phyloP scores from a whole-genome alignment of 2,113 vertebrate species.

The Arothron firmamentum region DNA sequence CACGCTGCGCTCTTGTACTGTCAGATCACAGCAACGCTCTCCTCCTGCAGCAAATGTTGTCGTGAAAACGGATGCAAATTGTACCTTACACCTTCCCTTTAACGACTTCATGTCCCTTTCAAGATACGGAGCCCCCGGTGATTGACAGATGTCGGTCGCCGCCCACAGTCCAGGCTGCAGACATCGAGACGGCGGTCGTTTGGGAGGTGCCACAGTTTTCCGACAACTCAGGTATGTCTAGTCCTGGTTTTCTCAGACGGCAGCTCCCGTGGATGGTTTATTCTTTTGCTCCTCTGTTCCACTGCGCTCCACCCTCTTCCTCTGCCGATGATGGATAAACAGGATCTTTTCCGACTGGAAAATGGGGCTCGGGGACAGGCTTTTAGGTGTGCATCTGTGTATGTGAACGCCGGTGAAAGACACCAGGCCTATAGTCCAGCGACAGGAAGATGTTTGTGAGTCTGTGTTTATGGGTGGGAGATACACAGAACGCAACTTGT shows the following conservation, averaged over 20 bases:
- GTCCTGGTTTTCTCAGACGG: conserved; percentile 16
- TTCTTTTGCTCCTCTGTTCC: conserved; percentile 48
- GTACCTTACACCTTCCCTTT: neutral
- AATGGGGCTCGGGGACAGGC: conserved; percentile 31
- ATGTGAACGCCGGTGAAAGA: conserved; percentile 16
- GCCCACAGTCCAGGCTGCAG: conserved; percentile 77
- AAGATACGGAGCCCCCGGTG: conserved; percentile 91
- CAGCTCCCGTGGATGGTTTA: conserved; percentile 32
- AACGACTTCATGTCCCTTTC: conserved; percentile 20
- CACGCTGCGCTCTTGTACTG: conserved; percentile 25
- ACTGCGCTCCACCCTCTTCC: conserved; percentile 34
- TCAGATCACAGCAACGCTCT: conserved; percentile 1
- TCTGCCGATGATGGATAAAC: conserved; percentile 46
- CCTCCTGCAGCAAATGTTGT: neutral
- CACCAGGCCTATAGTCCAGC: conserved; percentile 6
- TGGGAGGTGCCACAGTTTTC: conserved; percentile 98
- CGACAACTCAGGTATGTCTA: conserved; percentile 91
- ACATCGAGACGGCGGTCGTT: conserved; percentile 66
- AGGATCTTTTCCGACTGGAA: conserved; percentile 64
- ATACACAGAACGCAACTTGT: conserved; percentile 2
- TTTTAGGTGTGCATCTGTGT: conserved; percentile 8
- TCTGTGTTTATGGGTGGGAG: conserved; percentile 18
- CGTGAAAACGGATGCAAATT: too few relatives aligned
- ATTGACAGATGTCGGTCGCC: conserved; percentile 95
- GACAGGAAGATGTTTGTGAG: conserved; percentile 11